These are phyloP conservation scores for Lepidurus couesii DNA, from an alignment of 1,140 invertebrate species.

Conservation along the genomic window DNA sequence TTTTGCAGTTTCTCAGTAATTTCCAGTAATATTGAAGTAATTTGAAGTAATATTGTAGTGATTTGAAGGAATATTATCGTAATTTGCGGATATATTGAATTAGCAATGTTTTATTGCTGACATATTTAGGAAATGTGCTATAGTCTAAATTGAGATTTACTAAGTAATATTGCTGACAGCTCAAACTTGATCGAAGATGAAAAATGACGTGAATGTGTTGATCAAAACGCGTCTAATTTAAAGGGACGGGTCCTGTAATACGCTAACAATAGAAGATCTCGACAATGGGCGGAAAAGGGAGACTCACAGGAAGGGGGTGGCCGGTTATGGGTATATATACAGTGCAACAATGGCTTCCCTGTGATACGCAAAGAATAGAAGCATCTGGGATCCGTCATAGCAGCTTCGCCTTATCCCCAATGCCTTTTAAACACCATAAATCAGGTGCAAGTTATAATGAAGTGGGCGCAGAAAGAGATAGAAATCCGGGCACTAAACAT, in stretches of 20 bases:
- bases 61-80: too few relatives aligned
- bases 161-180: not conserved
- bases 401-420: not conserved
- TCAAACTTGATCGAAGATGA: not conserved
- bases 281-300: constrained; percentile 18
- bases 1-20: too few relatives aligned
- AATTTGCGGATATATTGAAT: too few relatives aligned
- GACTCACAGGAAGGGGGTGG: not conserved
- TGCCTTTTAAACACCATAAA: constrained; percentile 16
- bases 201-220: constrained; percentile 22
- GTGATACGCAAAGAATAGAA: not conserved
- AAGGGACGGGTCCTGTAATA: constrained; percentile 9
- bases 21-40: too few relatives aligned
- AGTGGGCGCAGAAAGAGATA: not conserved
- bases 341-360: not conserved
- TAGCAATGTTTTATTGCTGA: too few relatives aligned
- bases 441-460: constrained; percentile 19
- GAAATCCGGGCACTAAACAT: too few relatives aligned
- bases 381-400: constrained; percentile 2
- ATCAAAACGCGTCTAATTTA: constrained; percentile 15
- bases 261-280: not conserved
- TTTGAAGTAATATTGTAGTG: too few relatives aligned
- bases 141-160: too few relatives aligned
- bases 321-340: not conserved
- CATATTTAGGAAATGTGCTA: too few relatives aligned